Evolutionary conservation across 2,888 invertebrate genomes (phyloP), one percentile per base, ranked within the genome.

Genomic region (Agrotis segetum): DNA sequence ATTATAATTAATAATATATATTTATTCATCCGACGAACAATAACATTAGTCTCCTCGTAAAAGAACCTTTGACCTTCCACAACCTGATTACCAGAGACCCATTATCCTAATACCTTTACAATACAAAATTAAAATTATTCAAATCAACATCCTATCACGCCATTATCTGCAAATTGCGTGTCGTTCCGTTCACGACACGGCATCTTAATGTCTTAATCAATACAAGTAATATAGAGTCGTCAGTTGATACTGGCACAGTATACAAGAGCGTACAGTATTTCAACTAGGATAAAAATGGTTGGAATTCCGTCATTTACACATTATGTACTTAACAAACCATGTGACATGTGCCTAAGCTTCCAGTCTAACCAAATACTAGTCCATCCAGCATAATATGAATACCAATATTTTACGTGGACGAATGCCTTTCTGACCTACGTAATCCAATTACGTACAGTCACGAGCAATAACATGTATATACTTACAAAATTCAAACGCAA

Each of bases 171-270:
- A 63, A 44, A 55, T 75, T 65, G 75, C 82, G 71, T 84, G 82
- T 46, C 53, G 29, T 61, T 16, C 24, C 46, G 49, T 44, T 46
- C 44, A 50, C 19, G 53, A 50, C 67, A 74, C 67, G 67, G 44
- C 69, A 79, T 65, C 68, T 68, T 63, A 70, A 82, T 72, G 67
- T 76, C 76, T 82, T 73, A 67, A 83, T 84, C 79, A 71, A 84
- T 84, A 65, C 44, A 16, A 79, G 46, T 49, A 53, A 59, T 55
- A 76, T 69, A 69, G 61, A 81, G 72, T 60, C 52, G 49, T 71
- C 71, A 56, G 21, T 56, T 14, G 55, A 3, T 14, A 34, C 11
- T 19, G n/a, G 1, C 56, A 56, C n/a, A 56, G 56, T 34, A 34
- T 5, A 55, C 17, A 56, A n/a, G 14, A 19, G 34, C 3, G 1